Conservation (phyloP, 2,113 vertebrate genomes). For the Xiphophorus hellerii region DNA sequence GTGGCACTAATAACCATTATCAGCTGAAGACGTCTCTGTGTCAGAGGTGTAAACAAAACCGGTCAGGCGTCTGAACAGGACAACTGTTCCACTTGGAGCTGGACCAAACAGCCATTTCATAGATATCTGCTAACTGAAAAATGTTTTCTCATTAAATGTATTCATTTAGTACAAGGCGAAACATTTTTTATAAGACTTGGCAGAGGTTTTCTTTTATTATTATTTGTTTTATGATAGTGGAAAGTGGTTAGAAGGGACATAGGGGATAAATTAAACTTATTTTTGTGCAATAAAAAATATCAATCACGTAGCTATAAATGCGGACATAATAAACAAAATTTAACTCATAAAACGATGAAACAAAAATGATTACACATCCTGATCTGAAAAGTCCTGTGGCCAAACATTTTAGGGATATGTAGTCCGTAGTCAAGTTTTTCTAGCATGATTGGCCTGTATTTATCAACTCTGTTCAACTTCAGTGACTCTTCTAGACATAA, state of each 20-base stretch:
- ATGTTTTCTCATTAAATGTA: neutral
- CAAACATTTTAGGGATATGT: neutral
- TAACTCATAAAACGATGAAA: too few species aligned
- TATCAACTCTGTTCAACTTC: too few species aligned
- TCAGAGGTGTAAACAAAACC: conserved; percentile 39
- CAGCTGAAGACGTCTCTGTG: conserved; percentile 15
- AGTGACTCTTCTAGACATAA: neutral
- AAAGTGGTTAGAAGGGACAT: neutral
- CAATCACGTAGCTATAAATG: too few species aligned
- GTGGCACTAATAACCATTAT: conserved; percentile 46
- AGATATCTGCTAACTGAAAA: neutral
- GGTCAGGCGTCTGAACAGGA: neutral
- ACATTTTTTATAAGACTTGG: neutral
- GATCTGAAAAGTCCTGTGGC: too few species aligned
- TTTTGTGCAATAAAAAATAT: too few species aligned
- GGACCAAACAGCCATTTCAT: neutral
- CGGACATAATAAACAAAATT: too few species aligned
- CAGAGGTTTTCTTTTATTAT: too few species aligned
- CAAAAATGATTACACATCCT: neutral
- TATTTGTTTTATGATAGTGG: neutral
- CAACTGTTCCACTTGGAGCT: conserved; percentile 4
- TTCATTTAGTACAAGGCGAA: neutral
- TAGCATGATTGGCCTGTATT: neutral
- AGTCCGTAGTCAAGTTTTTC: neutral
- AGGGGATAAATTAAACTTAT: neutral